These are phyloP conservation scores for Amiota mariae DNA, from an alignment of 2,888 invertebrate genomes.

Conservation along the genomic window DNA sequence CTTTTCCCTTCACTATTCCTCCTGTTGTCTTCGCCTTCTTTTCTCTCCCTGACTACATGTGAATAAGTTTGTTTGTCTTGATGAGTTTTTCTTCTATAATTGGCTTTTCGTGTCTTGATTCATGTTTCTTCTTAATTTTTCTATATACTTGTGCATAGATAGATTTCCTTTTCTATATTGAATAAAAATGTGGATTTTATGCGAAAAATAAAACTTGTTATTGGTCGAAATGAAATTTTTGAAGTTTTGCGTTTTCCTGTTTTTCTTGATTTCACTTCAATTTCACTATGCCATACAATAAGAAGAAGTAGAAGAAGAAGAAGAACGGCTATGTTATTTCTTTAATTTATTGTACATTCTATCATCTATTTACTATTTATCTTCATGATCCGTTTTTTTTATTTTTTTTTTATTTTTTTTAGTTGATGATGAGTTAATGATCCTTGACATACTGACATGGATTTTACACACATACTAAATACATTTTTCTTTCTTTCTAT, in stretches of 20 bases:
- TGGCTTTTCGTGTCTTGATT: too few relatives aligned
- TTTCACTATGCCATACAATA: neutral
- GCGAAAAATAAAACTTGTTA: too few relatives aligned
- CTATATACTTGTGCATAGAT: too few relatives aligned
- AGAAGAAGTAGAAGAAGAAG: neutral
- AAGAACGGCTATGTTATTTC: neutral
- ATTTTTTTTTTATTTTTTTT: neutral
- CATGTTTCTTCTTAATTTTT: too few relatives aligned
- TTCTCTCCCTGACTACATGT: too few relatives aligned
- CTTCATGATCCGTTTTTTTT: conserved; percentile 20
- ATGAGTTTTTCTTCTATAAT: too few relatives aligned
- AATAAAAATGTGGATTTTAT: too few relatives aligned
- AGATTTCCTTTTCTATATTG: too few relatives aligned
- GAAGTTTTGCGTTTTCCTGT: conserved; percentile 12
- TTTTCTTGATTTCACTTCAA: conserved; percentile 9
- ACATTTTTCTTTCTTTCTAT: neutral
- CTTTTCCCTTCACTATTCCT: too few relatives aligned
- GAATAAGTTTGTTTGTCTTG: too few relatives aligned
- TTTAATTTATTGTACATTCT: neutral
- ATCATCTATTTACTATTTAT: neutral
- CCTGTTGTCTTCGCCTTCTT: too few relatives aligned
- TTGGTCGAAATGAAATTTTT: too few relatives aligned
- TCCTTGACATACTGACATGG: conserved; percentile 27
- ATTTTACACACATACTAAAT: conserved; percentile 2
- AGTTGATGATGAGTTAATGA: neutral